Conservation (phyloP, 2,113 vertebrate species). For the Chionomys nivalis region DNA sequence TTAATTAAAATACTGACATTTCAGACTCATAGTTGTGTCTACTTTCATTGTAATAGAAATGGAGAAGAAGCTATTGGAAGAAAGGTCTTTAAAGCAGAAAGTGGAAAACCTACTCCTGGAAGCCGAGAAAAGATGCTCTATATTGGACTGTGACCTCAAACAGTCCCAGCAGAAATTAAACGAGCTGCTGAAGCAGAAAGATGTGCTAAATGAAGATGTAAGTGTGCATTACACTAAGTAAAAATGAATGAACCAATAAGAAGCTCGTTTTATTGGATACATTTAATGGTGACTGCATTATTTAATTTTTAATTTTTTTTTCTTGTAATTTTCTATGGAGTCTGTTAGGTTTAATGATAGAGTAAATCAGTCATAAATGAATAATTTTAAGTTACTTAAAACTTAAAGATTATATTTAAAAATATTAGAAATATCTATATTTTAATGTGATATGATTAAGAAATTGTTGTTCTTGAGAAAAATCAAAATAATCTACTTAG, state of each 20-base stretch:
- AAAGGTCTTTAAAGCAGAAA: constrained; percentile 92
- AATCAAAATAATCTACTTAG: constrained; percentile 45
- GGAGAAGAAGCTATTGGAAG: constrained; percentile 96
- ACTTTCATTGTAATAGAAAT: constrained; percentile 88
- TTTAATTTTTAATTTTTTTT: not conserved
- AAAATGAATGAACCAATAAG: not conserved
- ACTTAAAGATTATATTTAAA: constrained; percentile 46
- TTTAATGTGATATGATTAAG: constrained; percentile 53
- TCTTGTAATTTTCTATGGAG: not conserved
- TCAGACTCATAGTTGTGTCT: not conserved
- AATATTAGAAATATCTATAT: not conserved
- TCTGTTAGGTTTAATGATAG: not conserved
- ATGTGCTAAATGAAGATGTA: constrained; percentile 95
- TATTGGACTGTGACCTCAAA: constrained; percentile 98
- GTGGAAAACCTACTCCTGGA: constrained; percentile 96
- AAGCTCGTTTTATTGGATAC: constrained; percentile 12
- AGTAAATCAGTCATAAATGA: constrained; percentile 16
- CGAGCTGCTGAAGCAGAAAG: constrained; percentile 94
- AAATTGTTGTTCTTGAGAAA: constrained; percentile 46
- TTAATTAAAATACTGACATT: not conserved
- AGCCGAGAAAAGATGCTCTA: constrained; percentile 95
- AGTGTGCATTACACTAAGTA: constrained; percentile 59
- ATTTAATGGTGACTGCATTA: not conserved
- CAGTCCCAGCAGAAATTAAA: constrained; percentile 96
- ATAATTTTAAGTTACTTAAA: constrained; percentile 24